Conservation (phyloP, 2,888 invertebrate genomes). For the Cryptus armator region DNA sequence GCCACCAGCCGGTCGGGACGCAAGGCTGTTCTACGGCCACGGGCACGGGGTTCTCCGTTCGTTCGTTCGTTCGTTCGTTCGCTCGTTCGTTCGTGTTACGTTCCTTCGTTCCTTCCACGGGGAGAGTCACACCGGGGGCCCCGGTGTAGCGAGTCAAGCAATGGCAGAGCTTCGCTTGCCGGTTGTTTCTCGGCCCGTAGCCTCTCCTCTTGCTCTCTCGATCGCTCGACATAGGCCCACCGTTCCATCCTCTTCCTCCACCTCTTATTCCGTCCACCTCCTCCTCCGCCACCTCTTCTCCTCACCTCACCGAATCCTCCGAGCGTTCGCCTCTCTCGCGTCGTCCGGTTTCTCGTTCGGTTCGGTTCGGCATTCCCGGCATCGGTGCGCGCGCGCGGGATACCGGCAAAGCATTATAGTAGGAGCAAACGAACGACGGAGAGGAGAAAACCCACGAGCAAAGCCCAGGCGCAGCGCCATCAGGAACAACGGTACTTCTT, state of each 20-base stretch:
- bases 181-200: conserved; percentile 32
- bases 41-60: conserved; percentile 71
- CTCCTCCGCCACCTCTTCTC: conserved; percentile 51
- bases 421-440: conserved; percentile 4
- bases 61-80: conserved; percentile 67
- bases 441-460: conserved; percentile 34
- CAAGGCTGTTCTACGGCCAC: conserved; percentile 77
- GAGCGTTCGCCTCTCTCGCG: conserved; percentile 62
- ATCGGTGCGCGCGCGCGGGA: conserved; percentile 46
- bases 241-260: conserved; percentile 7
- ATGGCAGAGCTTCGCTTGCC: conserved; percentile 25
- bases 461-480: conserved; percentile 54
- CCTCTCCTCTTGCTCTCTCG: conserved; percentile 41
- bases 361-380: conserved; percentile 72
- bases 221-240: not conserved
- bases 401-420: conserved; percentile 22
- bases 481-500: conserved; percentile 84
- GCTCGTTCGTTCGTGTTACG: conserved; percentile 67
- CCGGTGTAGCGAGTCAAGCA: conserved; percentile 22
- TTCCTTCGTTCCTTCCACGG: conserved; percentile 67
- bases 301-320: conserved; percentile 53
- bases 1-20: conserved; percentile 66
- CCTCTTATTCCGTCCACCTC: conserved; percentile 49
- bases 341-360: conserved; percentile 66
- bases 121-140: conserved; percentile 37